A percentile compares a stretch with the other conserved stretches of the same genome.
Conservation (phyloP, 2,113 vertebrate species). For the Psettodes erumei region DNA sequence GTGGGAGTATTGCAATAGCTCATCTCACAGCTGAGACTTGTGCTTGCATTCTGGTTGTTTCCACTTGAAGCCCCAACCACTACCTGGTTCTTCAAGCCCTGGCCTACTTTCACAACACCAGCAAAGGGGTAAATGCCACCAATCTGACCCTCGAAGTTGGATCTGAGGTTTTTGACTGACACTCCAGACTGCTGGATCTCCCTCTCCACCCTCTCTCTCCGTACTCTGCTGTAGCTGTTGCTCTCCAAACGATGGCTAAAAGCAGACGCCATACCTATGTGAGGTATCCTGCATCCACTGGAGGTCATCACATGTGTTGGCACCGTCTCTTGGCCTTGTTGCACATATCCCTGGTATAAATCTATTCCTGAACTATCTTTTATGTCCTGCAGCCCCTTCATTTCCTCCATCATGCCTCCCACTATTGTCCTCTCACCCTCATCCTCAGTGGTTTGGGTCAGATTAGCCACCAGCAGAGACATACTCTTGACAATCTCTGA, state of each 20-base stretch:
- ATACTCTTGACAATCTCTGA: constrained; percentile 88
- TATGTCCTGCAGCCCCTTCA: constrained; percentile 35
- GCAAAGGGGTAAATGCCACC: constrained; percentile 78
- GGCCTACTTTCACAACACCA: constrained; percentile 64
- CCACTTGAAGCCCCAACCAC: constrained; percentile 12
- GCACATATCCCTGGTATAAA: constrained; percentile 3
- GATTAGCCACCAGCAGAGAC: constrained; percentile 78
- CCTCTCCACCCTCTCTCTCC: constrained; percentile 80
- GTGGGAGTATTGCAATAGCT: constrained; percentile 11
- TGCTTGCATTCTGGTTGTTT: constrained; percentile 62
- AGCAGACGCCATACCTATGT: constrained; percentile 75
- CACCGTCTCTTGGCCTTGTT: background rate
- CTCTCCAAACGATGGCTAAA: constrained; percentile 73
- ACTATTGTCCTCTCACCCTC: constrained; percentile 16
- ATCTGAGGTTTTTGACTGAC: constrained; percentile 86
- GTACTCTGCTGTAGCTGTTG: constrained; percentile 51
- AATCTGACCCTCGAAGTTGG: constrained; percentile 86
- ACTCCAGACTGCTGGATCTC: constrained; percentile 91
- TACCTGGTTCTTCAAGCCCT: constrained; percentile 3
- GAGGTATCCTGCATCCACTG: constrained; percentile 68
- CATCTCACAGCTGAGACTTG: constrained; percentile 71
- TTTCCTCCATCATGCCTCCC: constrained; percentile 51
- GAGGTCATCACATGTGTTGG: constrained; percentile 24
- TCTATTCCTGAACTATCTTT: constrained; percentile 21
- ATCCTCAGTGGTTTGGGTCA: constrained; percentile 51